phyloP scores from a whole-genome alignment of 2,888 invertebrate species.

The Drosophila limbata region DNA sequence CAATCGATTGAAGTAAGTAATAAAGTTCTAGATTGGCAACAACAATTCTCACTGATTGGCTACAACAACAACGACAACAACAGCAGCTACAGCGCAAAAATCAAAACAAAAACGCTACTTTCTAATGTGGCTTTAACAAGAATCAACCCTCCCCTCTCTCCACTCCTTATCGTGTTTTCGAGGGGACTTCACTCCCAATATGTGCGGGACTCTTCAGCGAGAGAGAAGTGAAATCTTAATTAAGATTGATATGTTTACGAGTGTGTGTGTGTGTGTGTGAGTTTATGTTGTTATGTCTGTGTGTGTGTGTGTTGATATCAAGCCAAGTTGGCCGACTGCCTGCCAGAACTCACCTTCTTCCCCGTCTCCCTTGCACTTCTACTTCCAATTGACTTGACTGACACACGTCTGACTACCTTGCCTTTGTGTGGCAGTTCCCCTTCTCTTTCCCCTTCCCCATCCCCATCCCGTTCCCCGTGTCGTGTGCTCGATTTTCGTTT shows the following conservation, averaged over 20 bases:
- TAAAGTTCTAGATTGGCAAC: slow-evolving; percentile 64
- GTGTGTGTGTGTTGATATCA: slow-evolving; percentile 36
- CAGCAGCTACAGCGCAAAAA: slow-evolving; percentile 32
- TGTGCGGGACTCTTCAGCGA: slow-evolving; percentile 58
- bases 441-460: too few relatives aligned
- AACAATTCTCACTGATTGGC: slow-evolving; percentile 61
- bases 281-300: slow-evolving; percentile 33
- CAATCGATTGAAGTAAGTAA: slow-evolving; percentile 61
- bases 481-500: slow-evolving; percentile 43
- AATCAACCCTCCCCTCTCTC: slow-evolving; percentile 5
- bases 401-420: slow-evolving; percentile 43
- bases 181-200: slow-evolving; percentile 34
- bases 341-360: slow-evolving; percentile 17
- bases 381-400: slow-evolving; percentile 45
- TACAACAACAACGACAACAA: slow-evolving; percentile 28
- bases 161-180: slow-evolving; percentile 4
- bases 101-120: slow-evolving; percentile 43
- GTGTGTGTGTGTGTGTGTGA: slow-evolving; percentile 23
- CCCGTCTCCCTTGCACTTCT: not conserved
- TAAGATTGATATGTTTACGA: slow-evolving; percentile 83
- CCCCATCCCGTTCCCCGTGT: not conserved
- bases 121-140: slow-evolving; percentile 38
- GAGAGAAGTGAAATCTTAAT: slow-evolving; percentile 81
- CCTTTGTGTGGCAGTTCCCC: slow-evolving; percentile 1
- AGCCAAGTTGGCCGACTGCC: slow-evolving; percentile 31